Evolutionary conservation across 2,888 invertebrate species (phyloP).

Genomic region (Laspeyria flexula): DNA sequence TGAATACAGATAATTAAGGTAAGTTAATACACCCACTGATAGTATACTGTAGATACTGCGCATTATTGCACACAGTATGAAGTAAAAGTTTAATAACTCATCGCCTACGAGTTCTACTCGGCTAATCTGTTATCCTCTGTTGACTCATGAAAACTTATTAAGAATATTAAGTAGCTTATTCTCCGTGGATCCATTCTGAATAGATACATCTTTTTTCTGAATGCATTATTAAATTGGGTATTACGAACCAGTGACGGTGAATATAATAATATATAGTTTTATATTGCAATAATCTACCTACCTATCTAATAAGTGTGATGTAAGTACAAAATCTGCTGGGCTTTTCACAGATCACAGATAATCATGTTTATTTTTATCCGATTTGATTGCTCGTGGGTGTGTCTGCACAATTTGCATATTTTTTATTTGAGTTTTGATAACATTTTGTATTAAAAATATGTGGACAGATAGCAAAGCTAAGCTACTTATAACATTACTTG

Average conservation of each 20-base stretch:
- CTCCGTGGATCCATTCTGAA: slow-evolving; percentile 1
- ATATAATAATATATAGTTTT: too few species aligned
- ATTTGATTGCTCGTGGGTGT: background rate
- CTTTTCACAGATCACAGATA: too few species aligned
- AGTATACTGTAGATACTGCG: slow-evolving; percentile 15
- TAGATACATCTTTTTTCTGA: background rate
- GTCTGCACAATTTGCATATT: too few species aligned
- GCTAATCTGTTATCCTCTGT: slow-evolving; percentile 15
- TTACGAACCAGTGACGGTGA: too few species aligned
- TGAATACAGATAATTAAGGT: background rate
- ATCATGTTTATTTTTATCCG: background rate
- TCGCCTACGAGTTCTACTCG: slow-evolving; percentile 24
- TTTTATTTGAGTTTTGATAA: too few species aligned
- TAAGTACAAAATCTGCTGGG: too few species aligned
- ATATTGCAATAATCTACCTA: too few species aligned
- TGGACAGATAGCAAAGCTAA: too few species aligned
- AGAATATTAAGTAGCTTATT: slow-evolving; percentile 12
- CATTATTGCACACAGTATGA: slow-evolving; percentile 3
- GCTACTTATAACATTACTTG: too few species aligned
- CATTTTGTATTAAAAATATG: too few species aligned
- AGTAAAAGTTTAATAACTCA: slow-evolving; percentile 16
- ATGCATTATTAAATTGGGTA: too few species aligned
- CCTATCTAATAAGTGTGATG: too few species aligned
- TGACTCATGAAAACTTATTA: slow-evolving; percentile 27
- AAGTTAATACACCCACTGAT: background rate